Evolutionary conservation across 2,888 invertebrate genomes (phyloP).

Genomic region (Epistrophe eligans): DNA sequence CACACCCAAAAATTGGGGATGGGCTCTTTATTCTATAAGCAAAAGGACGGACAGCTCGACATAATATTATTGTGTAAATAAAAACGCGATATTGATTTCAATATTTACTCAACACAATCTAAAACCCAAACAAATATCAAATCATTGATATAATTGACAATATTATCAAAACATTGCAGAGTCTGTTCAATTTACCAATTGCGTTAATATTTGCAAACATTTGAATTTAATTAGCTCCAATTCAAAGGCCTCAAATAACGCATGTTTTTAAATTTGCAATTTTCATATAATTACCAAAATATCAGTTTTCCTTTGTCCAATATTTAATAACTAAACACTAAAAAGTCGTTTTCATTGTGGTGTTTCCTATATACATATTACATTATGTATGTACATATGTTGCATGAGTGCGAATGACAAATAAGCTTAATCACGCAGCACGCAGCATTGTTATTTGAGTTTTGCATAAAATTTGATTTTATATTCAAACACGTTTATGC

Average conservation of each 20-base stretch:
- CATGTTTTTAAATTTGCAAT: conserved; percentile 40
- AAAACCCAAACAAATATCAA: neutral
- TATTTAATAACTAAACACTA: conserved; percentile 16
- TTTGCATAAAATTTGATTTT: conserved; percentile 61
- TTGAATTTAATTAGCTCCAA: conserved; percentile 49
- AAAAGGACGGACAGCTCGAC: too few relatives aligned
- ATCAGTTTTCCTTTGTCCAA: conserved; percentile 27
- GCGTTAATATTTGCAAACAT: conserved; percentile 34
- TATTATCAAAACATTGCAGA: conserved; percentile 13
- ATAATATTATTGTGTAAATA: too few relatives aligned
- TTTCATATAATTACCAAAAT: conserved; percentile 52
- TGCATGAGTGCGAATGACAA: conserved; percentile 33
- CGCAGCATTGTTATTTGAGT: conserved; percentile 56
- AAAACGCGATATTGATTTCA: neutral
- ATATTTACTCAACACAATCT: neutral
- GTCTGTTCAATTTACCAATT: conserved; percentile 18
- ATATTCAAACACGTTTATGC: conserved; percentile 28
- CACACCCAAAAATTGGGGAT: too few relatives aligned
- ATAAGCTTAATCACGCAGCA: conserved; percentile 39
- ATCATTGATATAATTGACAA: conserved; percentile 2
- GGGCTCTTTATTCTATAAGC: too few relatives aligned
- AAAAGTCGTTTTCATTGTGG: neutral
- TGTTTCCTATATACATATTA: too few relatives aligned
- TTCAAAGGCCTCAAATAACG: conserved; percentile 1
- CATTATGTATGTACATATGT: too few relatives aligned